Percentiles rank a stretch among this genome's conserved stretches.
Evolutionary conservation across 2,113 vertebrate genomes (phyloP).

Genomic region (Equus quagga): DNA sequence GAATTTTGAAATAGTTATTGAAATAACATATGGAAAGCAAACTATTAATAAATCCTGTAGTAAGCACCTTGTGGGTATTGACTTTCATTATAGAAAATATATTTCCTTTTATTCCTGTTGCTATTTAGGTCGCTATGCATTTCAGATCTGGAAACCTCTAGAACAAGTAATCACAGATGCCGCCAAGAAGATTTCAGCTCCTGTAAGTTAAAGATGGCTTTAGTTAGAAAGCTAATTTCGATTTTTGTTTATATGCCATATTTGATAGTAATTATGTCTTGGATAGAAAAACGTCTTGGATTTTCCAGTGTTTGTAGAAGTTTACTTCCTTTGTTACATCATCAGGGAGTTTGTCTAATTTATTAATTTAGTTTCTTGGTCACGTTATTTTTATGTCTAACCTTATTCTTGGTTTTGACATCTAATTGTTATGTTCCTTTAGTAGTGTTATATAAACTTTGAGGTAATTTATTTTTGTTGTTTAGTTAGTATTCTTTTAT

Average conservation of each 20-base stretch:
- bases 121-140: conserved; percentile 92
- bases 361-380: conserved; percentile 22
- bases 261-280: background rate
- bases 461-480: background rate
- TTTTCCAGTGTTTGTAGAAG: background rate
- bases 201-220: conserved; percentile 88
- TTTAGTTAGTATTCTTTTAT: background rate
- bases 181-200: conserved; percentile 90
- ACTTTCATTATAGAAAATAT: conserved; percentile 44
- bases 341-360: background rate
- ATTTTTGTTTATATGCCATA: background rate
- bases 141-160: conserved; percentile 94
- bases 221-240: background rate
- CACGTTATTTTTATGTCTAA: conserved; percentile 30
- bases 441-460: background rate
- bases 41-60: background rate
- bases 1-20: conserved; percentile 34
- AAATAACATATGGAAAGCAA: conserved; percentile 1
- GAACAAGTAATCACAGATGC: conserved; percentile 92
- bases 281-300: background rate
- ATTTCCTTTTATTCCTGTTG: conserved; percentile 58
- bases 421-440: background rate
- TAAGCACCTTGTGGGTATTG: background rate
- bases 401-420: background rate
- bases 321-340: background rate